Conservation (phyloP, 2,113 vertebrate genomes). For the Propithecus coquereli region DNA sequence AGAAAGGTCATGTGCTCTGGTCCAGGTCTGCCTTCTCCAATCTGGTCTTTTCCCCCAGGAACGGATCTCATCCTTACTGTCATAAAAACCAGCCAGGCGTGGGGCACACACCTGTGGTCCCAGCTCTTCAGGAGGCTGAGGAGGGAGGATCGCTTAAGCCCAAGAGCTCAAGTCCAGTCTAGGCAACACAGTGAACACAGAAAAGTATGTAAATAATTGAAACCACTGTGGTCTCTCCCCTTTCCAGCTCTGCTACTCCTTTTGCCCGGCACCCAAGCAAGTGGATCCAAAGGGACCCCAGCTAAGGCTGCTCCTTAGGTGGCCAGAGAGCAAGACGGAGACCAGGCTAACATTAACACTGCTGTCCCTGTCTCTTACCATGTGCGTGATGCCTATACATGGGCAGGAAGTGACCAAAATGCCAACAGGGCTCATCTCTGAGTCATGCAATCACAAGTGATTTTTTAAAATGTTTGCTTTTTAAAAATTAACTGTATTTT, state of each 20-base stretch:
- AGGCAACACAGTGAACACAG: neutral
- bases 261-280: neutral
- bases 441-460: neutral
- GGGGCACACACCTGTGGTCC: neutral
- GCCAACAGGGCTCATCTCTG: neutral
- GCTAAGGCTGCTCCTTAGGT: neutral
- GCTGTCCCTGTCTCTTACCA: neutral
- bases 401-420: neutral
- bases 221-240: no score
- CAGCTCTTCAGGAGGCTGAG: neutral
- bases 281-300: neutral
- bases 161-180: neutral
- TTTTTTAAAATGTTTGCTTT: neutral
- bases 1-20: no score
- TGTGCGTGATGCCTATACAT: neutral
- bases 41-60: neutral
- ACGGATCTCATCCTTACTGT: neutral
- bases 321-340: neutral
- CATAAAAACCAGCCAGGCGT: neutral
- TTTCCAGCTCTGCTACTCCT: neutral
- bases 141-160: neutral
- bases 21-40: neutral
- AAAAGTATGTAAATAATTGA: no score
- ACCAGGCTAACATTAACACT: accelerated
- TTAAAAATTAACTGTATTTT: neutral